These are phyloP conservation scores for Nysson spinosus DNA, from an alignment of 2,888 invertebrate species.

Conservation along the genomic window DNA sequence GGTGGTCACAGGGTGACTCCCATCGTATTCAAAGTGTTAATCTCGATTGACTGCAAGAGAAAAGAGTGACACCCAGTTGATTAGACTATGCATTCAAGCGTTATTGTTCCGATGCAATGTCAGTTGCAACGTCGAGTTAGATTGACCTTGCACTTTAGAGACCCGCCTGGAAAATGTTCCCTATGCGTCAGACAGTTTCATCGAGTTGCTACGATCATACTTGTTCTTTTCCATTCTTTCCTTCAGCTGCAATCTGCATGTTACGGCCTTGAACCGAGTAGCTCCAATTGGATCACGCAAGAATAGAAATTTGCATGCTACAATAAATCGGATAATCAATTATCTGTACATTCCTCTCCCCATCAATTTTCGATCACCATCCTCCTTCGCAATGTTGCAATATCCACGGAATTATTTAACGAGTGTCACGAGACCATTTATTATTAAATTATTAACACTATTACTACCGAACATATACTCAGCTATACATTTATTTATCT, in stretches of 20 bases:
- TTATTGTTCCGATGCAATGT: constrained; percentile 17
- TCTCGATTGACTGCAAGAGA: neutral
- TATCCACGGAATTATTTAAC: no score
- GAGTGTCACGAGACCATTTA: no score
- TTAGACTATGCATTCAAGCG: neutral
- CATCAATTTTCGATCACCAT: neutral
- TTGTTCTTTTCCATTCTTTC: constrained; percentile 23
- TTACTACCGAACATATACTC: no score
- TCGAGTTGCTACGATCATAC: constrained; percentile 6
- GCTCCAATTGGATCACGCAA: constrained; percentile 18
- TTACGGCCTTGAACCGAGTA: constrained; percentile 41
- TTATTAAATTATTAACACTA: no score
- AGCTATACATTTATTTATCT: no score
- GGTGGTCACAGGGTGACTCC: no score
- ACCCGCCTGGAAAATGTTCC: constrained; percentile 4
- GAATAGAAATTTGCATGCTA: constrained; percentile 29
- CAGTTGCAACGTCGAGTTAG: constrained; percentile 16
- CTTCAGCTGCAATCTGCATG: constrained; percentile 18
- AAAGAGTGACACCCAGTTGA: constrained; percentile 9
- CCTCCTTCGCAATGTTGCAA: no score
- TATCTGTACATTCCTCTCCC: neutral
- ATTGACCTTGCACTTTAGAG: constrained; percentile 30
- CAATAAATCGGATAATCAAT: constrained; percentile 13
- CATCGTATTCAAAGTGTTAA: neutral
- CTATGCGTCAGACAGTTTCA: neutral